Evolutionary conservation across 2,797 vertebrate genomes (phyloP), one percentile per base, ranked within the genome.

Genomic region (Propithecus deckenii): DNA sequence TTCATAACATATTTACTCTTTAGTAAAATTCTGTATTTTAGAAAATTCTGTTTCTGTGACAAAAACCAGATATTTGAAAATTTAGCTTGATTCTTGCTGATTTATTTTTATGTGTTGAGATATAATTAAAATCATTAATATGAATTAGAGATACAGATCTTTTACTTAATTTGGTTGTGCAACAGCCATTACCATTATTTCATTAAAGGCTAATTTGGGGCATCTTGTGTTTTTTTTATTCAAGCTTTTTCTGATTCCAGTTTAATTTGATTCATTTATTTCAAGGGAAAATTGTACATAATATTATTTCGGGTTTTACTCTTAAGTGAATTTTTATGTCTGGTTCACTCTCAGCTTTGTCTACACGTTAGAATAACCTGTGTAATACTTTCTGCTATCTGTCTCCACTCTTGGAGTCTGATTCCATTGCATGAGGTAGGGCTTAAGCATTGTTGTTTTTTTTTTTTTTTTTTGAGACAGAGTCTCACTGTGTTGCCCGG

Each of bases 221-320:
- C n/a, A 75, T 95, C 35, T 57, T 81, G 63, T 72, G 94, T 84
- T 50, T 78, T 95, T 43, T 91, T 89, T 92, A 46, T 50, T 90
- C 92, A 52, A 86, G 38, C 67, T 74, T 96, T 97, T 95, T 50
- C 88, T 92, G 69, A 63, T 76, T 95, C 32, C 35, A 95, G 5
- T 59, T 96, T 89, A 81, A 67, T 80, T 20, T 69, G 38, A 84
- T 89, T 86, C 22, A 52, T 74, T 93, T 94, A 78, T 78, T 95
- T 75, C 46, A 69, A 86, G 74, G 83, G 72, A 83, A 67, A 92
- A 46, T 80, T 89, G 2, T 81, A 52, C 13, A 10, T 50, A n/a
- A 15, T 72, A 32, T 38, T 87, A 55, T 78, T 67, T 69, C 43
- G 25, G 76, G 28, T 91, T 93, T 83, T 75, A 74, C 25, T 48